Percentiles rank a stretch among this genome's conserved stretches.
These are phyloP conservation scores for Glareola pratincola DNA, from an alignment of 2,113 vertebrate genomes.

Conservation along the genomic window DNA sequence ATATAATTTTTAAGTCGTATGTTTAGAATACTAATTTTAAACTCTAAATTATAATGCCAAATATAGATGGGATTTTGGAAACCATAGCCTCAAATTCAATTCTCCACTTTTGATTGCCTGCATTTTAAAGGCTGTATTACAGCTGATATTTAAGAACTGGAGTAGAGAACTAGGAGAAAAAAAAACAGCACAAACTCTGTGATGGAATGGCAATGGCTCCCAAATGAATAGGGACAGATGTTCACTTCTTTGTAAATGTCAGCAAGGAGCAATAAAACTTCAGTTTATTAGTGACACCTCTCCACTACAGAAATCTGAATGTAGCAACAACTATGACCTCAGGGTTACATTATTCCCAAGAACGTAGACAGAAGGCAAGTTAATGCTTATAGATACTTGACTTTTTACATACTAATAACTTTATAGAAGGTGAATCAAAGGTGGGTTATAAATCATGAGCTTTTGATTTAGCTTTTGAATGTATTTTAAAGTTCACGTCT, in stretches of 20 bases:
- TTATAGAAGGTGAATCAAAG: background rate
- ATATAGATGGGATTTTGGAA: background rate
- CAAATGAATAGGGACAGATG: background rate
- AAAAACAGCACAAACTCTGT: background rate
- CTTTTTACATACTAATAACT: background rate
- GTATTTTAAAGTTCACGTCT: background rate
- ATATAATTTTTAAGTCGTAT: background rate
- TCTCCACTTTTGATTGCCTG: background rate
- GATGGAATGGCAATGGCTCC: background rate
- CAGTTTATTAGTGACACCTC: background rate
- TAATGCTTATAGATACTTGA: background rate
- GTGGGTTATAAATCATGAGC: background rate
- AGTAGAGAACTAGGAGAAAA: background rate
- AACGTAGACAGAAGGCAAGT: background rate
- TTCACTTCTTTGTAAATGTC: slow-evolving; percentile 32
- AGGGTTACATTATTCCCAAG: background rate
- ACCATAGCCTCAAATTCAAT: background rate
- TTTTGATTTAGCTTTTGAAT: background rate
- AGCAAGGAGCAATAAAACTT: slow-evolving; percentile 16
- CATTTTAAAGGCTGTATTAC: background rate
- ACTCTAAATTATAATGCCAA: background rate
- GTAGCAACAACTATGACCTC: background rate
- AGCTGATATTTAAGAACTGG: background rate
- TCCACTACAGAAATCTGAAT: background rate
- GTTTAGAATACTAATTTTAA: background rate